Evolutionary conservation across 2,888 invertebrate genomes (phyloP), one percentile per base, ranked within the genome.

Genomic region (Microctonus aethiopoides): DNA sequence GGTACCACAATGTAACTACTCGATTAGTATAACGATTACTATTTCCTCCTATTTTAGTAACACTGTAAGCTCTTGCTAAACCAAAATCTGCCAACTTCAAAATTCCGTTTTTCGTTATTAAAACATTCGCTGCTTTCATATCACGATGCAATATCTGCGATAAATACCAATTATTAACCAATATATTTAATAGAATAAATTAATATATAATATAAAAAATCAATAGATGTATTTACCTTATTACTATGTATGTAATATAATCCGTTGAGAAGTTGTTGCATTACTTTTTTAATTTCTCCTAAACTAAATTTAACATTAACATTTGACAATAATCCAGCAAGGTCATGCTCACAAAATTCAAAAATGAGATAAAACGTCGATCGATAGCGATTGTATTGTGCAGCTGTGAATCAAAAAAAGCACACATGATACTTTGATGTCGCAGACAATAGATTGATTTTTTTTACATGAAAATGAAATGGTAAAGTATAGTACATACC

Each of bases 11-110:
- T 0, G 98, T 97, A 0, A 98, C 97, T 1, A 98, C 98, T 72
- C 97, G 91, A 86, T 98, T 98, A n/a, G 98, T 98, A 84, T 97
- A 98, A 86, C 89, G 89, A 84, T 93, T 93, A 34, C 92, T 94
- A 16, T 16, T 29, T 81, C 92, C 91, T 57, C 94, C 94, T 72
- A 93, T 93, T 87, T 94, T 95, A 1, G 92, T 92, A 16, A 92
- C 90, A 86, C 95, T 96, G 82, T 96, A 95, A 0, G 97, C 96
- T 78, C 98, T 88, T 0, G 98, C 97, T 68, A 98, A 88, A 66
- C 98, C 98, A 87, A 98, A 98, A 88, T 98, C 98, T 1, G 98
- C 98, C 70, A 98, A 86, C 87, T 98, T 98, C 0, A 98, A 86
- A 0, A 95, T 91, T 0, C 97, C 98, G 83, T 93, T 93, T 84